phyloP scores from a whole-genome alignment of 2,888 invertebrate species.

The Tetropium fuscum region DNA sequence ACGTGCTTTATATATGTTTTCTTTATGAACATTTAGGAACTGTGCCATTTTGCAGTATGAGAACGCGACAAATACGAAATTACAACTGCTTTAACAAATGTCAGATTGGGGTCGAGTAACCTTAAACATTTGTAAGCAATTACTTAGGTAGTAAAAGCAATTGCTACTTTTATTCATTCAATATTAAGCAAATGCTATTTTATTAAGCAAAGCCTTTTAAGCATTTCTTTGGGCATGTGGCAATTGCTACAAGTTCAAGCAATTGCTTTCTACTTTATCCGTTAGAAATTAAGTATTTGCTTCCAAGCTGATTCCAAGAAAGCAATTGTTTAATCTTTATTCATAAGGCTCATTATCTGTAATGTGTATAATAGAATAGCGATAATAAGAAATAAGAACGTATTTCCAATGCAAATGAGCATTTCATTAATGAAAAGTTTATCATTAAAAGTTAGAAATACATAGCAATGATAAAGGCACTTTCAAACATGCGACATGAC shows the following conservation, averaged over 20 bases:
- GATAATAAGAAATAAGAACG: no score
- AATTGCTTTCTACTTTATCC: background rate
- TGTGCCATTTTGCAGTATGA: constrained; percentile 3
- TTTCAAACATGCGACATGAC: no score
- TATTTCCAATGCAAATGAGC: no score
- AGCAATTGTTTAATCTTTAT: no score
- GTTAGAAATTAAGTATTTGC: background rate
- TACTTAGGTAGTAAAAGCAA: constrained; percentile 1
- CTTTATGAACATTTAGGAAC: constrained; percentile 17
- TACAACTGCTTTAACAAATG: background rate
- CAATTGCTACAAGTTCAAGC: constrained; percentile 1
- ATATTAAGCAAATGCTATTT: constrained; percentile 6
- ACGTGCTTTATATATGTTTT: background rate
- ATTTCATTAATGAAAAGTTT: no score
- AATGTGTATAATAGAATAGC: no score
- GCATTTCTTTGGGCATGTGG: background rate
- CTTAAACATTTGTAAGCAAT: constrained; percentile 2
- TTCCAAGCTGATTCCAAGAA: background rate
- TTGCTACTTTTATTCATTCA: background rate
- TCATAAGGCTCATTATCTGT: no score
- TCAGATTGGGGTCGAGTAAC: background rate
- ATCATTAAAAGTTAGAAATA: no score
- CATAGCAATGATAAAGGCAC: no score
- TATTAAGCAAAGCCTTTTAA: background rate
- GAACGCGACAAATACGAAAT: background rate